Evolutionary conservation across 1,140 invertebrate species (phyloP), one percentile per base, ranked within the genome.

Genomic region (Sesamia nonagrioides): DNA sequence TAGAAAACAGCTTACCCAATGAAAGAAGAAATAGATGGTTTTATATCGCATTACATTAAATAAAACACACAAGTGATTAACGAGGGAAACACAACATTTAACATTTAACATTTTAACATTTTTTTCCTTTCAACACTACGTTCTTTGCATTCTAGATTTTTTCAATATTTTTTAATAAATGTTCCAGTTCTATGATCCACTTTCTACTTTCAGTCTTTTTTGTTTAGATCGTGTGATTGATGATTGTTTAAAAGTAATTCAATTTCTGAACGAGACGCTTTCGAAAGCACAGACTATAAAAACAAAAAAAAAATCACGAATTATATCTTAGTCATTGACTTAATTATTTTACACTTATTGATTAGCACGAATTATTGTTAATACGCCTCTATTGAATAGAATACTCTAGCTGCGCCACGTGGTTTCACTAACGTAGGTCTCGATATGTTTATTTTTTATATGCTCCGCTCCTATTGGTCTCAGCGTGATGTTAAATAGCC

Each of bases 1-100:
- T 66, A 66, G 61, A 66, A 66, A 66, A 66, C 37, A 17, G 17
- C n/a, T 21, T 40, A 66, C n/a, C 37, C 37, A 66, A 66, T 66
- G 37, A 66, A 13, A 66, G 37, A 27, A 1, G 27, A 27, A 27
- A 27, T 27, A 27, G 27, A 27, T 1, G 27, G 42, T 66, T 66
- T 66, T 37, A 66, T 66, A 66, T 66, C 61, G 37, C 61, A 66
- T 66, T 66, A 66, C 61, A 66, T n/a, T n/a, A n/a, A n/a, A n/a
- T n/a, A n/a, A n/a, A n/a, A 66, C 18, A 66, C 61, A 21, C 5
- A 17, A 21, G 61, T 66, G 61, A 66, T 66, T 66, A 40, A 66
- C 61, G 61, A 66, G 37, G 1, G 15, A 17, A 7, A 42, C 37
- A 66, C 61, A 66, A 66, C 42, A 37, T 17, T n/a, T n/a, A n/a